Evolutionary conservation across 2,888 invertebrate species (phyloP), one percentile per base, ranked within the genome.

Genomic region (Dolichopus griseipennis): DNA sequence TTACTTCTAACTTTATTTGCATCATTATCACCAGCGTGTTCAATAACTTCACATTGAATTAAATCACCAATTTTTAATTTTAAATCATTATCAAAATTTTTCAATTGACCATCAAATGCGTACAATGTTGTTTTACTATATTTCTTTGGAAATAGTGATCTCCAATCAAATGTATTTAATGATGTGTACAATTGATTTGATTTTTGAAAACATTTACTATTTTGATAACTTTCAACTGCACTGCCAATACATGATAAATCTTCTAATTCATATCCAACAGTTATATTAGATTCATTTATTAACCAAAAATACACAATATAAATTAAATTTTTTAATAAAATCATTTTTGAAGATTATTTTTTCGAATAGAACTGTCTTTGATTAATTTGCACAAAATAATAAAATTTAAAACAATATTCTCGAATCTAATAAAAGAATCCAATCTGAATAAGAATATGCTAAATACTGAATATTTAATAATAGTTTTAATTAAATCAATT

Each of bases 101-200:
- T 52, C 6, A 52, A 52, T 52, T n/a, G 52, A n/a, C 52, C 52
- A 52, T 52, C 52, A 52, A 52, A 52, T 52, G 52, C 52, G 18
- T 52, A 52, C 18, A 52, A n/a, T 52, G 52, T 52, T 52, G 52
- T 52, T 52, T 52, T 52, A 52, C 52, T 52, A 52, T 52, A 52
- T 52, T 52, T 52, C 18, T n/a, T 52, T 52, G 52, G 52, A 52
- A 52, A 52, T 52, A 52, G 18, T 52, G 52, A 52, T 52, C 52
- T 52, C 52, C 52, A 52, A 52, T 52, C 52, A 18, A 52, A 52
- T 52, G 52, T 52, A 52, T 52, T 52, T 18, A 52, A 18, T 15
- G 52, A 52, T 52, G 52, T 52, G 18, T 52, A 52, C n/a, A n/a
- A n/a, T 18, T 52, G 15, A 52, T 52, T 52, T 52, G 52, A 52